phyloP scores from a whole-genome alignment of 1,140 invertebrate species.

The Tetramorium alpestre region DNA sequence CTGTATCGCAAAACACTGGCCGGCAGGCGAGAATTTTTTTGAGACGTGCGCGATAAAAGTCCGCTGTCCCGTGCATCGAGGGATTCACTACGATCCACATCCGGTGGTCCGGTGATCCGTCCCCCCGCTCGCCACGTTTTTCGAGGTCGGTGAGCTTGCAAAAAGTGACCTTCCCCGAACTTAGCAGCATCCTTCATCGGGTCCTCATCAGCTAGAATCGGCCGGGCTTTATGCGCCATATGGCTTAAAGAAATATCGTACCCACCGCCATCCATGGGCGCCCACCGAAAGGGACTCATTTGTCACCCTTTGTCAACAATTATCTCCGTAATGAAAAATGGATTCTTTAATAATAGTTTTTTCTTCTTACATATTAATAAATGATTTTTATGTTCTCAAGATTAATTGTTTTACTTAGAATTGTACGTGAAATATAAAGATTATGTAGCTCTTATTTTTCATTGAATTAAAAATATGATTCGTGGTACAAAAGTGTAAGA shows the following conservation, averaged over 20 bases:
- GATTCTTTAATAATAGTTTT: neutral
- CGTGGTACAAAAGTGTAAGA: neutral
- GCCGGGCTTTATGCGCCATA: conserved; percentile 59
- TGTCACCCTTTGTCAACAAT: conserved; percentile 2
- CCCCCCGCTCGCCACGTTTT: conserved; percentile 27
- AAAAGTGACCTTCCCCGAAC: conserved; percentile 76
- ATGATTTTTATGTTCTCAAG: neutral
- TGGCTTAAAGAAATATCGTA: conserved; percentile 50
- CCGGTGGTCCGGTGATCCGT: conserved; percentile 58
- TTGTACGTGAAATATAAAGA: neutral
- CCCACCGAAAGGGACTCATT: conserved; percentile 19
- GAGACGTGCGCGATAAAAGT: conserved; percentile 57
- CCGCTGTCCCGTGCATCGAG: conserved; percentile 26
- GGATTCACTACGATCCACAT: conserved; percentile 62
- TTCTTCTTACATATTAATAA: neutral
- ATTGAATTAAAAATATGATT: neutral
- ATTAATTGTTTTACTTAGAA: no score
- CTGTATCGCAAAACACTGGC: conserved; percentile 47
- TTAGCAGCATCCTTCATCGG: conserved; percentile 54
- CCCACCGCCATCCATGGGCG: conserved; percentile 19
- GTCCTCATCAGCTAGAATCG: conserved; percentile 42
- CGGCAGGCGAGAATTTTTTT: conserved; percentile 53
- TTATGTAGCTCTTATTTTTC: neutral
- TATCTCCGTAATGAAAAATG: conserved; percentile 8
- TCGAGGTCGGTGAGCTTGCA: conserved; percentile 73